Evolutionary conservation across 2,113 vertebrate genomes (phyloP).

Genomic region (Galemys pyrenaicus): DNA sequence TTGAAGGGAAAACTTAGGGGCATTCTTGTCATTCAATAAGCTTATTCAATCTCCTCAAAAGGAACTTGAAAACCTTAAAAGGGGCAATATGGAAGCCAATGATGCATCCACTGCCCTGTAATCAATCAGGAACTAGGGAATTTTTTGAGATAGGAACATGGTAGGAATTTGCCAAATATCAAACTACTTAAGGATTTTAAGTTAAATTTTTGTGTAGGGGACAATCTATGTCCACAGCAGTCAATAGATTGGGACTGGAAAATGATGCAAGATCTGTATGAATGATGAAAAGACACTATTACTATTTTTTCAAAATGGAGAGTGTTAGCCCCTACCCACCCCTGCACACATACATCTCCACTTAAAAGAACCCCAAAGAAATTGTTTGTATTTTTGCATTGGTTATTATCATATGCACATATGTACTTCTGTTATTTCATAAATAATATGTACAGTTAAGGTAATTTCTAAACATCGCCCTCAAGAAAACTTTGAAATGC

Average conservation of each 20-base stretch:
- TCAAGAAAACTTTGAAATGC: background rate
- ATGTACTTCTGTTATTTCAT: background rate
- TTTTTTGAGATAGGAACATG: background rate
- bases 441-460: background rate
- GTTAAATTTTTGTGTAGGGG: background rate
- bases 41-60: background rate
- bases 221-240: background rate
- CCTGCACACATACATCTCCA: background rate
- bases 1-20: background rate
- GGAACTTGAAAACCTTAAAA: background rate
- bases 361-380: background rate
- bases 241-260: background rate
- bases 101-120: background rate
- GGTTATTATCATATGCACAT: background rate
- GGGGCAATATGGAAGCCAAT: background rate
- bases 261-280: background rate
- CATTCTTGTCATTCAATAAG: background rate
- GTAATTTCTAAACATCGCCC: background rate
- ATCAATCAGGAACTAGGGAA: background rate
- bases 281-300: background rate
- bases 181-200: background rate
- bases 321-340: too few relatives aligned
- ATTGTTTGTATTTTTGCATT: background rate
- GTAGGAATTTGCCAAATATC: background rate
- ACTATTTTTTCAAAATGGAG: background rate